Conservation (phyloP, 2,888 invertebrate species). For the Chouioia cunea region DNA sequence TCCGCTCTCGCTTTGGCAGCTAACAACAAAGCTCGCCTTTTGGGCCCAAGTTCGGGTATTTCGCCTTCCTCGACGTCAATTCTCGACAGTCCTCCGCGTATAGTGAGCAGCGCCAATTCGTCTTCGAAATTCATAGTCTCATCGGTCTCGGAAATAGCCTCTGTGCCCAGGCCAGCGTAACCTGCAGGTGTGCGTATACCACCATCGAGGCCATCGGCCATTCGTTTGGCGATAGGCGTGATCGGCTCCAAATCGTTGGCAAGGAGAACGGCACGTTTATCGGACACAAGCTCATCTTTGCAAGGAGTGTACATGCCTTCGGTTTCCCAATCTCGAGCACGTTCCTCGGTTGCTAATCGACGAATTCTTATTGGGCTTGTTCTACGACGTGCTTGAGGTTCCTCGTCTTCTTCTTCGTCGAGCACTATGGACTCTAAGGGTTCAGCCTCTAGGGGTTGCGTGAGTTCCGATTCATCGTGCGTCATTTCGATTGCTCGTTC, state of each 20-base stretch:
- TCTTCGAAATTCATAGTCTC: slow-evolving; percentile 67
- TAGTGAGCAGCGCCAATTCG: slow-evolving; percentile 63
- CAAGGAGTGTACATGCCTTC: slow-evolving; percentile 66
- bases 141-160: slow-evolving; percentile 68
- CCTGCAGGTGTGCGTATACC: slow-evolving; percentile 67
- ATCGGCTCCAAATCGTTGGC: slow-evolving; percentile 65
- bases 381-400: slow-evolving; percentile 10
- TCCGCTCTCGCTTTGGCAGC: slow-evolving; percentile 1
- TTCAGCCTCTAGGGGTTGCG: slow-evolving; percentile 37
- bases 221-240: slow-evolving; percentile 61
- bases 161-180: slow-evolving; percentile 68
- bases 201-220: slow-evolving; percentile 62
- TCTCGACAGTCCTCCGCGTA: slow-evolving; percentile 63
- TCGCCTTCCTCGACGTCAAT: slow-evolving; percentile 67
- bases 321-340: slow-evolving; percentile 60
- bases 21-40: slow-evolving; percentile 49
- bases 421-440: too few relatives aligned
- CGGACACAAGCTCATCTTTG: slow-evolving; percentile 58
- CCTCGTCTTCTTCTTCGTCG: slow-evolving; percentile 50
- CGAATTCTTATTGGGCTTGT: neutral
- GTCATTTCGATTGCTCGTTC: slow-evolving; percentile 43
- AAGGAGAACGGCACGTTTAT: slow-evolving; percentile 49
- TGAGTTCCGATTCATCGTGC: slow-evolving; percentile 32
- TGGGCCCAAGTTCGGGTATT: slow-evolving; percentile 56
- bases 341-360: slow-evolving; percentile 16